phyloP scores from a whole-genome alignment of 1,140 invertebrate species.

The Drosophila saltans region DNA sequence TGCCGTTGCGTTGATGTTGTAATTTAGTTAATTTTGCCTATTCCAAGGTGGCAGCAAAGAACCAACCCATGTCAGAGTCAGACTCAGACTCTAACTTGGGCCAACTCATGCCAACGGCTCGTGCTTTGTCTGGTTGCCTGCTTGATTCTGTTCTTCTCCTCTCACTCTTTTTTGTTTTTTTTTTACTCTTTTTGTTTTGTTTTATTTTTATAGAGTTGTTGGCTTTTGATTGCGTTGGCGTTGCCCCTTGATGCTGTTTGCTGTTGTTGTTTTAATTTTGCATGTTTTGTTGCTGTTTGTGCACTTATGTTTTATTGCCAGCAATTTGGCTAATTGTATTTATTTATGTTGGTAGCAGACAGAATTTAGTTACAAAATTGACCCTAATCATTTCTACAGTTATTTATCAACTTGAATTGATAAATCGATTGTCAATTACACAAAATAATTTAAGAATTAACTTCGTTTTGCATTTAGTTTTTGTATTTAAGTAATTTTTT shows the following conservation, averaged over 20 bases:
- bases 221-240: constrained; percentile 70
- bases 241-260: constrained; percentile 52
- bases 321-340: constrained; percentile 76
- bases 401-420: constrained; percentile 19
- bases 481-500: neutral
- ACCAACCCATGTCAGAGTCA: constrained; percentile 57
- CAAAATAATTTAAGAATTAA: neutral
- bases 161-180: constrained; percentile 25
- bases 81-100: constrained; percentile 33
- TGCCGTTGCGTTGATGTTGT: constrained; percentile 69
- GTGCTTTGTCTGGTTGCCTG: constrained; percentile 54
- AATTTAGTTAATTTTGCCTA: constrained; percentile 82
- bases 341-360: constrained; percentile 43
- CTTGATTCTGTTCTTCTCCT: constrained; percentile 31
- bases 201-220: constrained; percentile 71
- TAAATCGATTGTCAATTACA: neutral
- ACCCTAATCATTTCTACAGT: constrained; percentile 24
- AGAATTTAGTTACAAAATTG: constrained; percentile 22
- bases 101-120: constrained; percentile 66
- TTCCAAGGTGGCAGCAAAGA: constrained; percentile 76
- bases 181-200: constrained; percentile 30
- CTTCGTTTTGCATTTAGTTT: neutral
- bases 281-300: constrained; percentile 64
- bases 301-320: constrained; percentile 73
- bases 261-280: constrained; percentile 40